Conservation (phyloP, 2,113 vertebrate genomes). For the Greenwoodochromis staneri region DNA sequence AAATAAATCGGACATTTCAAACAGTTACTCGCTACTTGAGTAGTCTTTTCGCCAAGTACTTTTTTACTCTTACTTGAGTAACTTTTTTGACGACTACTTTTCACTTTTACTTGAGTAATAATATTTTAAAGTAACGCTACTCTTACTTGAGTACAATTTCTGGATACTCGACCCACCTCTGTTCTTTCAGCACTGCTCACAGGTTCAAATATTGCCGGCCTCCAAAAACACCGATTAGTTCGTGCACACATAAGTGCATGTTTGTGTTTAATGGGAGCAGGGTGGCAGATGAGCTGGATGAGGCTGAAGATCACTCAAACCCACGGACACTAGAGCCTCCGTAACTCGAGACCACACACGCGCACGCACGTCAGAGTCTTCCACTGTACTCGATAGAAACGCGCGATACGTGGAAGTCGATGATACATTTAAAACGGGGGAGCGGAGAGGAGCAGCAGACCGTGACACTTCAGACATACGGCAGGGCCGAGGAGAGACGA, state of each 20-base stretch:
- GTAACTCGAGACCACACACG: neutral
- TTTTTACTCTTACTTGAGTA: neutral
- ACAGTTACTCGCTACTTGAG: neutral
- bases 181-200: neutral
- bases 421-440: neutral
- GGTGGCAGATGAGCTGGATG: neutral
- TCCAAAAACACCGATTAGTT: rapidly evolving
- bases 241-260: neutral
- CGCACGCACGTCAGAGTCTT: neutral
- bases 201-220: neutral
- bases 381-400: neutral
- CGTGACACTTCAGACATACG: conserved; percentile 51
- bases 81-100: neutral
- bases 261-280: neutral
- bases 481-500: conserved; percentile 29
- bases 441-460: conserved; percentile 10
- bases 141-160: neutral
- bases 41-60: neutral
- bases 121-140: neutral
- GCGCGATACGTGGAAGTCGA: neutral
- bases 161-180: neutral
- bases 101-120: neutral
- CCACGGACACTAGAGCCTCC: neutral
- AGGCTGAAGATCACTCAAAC: neutral
- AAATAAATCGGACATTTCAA: neutral